Percentiles rank a stretch among this genome's conserved stretches.
Evolutionary conservation across 1,140 invertebrate genomes (phyloP).

Genomic region (Aphidius ervi): DNA sequence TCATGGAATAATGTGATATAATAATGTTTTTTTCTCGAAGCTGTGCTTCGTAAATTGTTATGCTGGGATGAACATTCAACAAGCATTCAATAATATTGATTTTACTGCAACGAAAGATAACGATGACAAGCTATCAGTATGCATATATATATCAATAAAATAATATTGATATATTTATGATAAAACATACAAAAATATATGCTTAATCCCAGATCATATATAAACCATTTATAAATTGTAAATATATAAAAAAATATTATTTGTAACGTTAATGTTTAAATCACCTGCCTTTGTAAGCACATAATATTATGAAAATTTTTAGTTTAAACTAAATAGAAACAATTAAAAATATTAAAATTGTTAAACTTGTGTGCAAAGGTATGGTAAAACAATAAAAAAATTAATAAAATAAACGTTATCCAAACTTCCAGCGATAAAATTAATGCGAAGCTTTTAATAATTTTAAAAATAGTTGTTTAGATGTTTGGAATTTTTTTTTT

Average conservation of each 20-base stretch:
- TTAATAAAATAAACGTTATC: no score
- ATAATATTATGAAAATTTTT: not conserved
- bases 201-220: not conserved
- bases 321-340: not conserved
- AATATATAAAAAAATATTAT: conserved; percentile 18
- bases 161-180: no score
- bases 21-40: conserved; percentile 45
- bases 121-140: no score
- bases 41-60: conserved; percentile 49
- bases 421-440: no score
- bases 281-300: conserved; percentile 19
- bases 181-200: no score
- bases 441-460: no score
- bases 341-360: not conserved
- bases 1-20: conserved; percentile 50
- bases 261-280: conserved; percentile 22
- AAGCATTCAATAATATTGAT: conserved; percentile 6
- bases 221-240: conserved; percentile 16
- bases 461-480: no score
- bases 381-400: no score
- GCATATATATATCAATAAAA: no score
- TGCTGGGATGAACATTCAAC: conserved; percentile 27
- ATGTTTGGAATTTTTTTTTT: no score
- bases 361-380: no score
- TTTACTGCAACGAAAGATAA: no score